Percentiles rank a stretch among this genome's conserved stretches.
These are phyloP conservation scores for Agonopterix heracliana DNA, from an alignment of 2,888 invertebrate species.

Conservation along the genomic window DNA sequence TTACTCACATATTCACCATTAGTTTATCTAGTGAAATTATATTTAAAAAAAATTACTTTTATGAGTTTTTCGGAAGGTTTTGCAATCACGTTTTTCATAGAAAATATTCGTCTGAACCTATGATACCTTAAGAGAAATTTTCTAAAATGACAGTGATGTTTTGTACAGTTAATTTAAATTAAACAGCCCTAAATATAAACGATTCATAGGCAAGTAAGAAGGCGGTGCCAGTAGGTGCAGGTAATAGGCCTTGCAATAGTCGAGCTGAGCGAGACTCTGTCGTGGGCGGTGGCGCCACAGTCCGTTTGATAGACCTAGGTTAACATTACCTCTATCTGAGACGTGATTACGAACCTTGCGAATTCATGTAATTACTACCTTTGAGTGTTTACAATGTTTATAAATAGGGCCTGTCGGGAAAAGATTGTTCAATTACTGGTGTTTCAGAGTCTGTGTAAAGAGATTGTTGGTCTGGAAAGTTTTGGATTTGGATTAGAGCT, in stretches of 20 bases:
- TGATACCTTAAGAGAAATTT: too few relatives aligned
- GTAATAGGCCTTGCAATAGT: constrained; percentile 33
- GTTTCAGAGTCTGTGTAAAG: not conserved
- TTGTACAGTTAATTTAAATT: too few relatives aligned
- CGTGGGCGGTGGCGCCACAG: constrained; percentile 45
- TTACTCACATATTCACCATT: too few relatives aligned
- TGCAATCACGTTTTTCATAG: too few relatives aligned
- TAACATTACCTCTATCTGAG: constrained; percentile 23
- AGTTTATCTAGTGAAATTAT: too few relatives aligned
- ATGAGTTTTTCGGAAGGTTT: too few relatives aligned
- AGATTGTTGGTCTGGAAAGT: not conserved
- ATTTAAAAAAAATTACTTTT: too few relatives aligned
- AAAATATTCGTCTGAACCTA: too few relatives aligned
- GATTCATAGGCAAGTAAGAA: not conserved
- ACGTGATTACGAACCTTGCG: constrained; percentile 7
- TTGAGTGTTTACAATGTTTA: constrained; percentile 1
- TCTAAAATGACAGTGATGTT: too few relatives aligned
- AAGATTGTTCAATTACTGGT: not conserved
- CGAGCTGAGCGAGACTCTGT: constrained; percentile 29
- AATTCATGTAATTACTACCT: constrained; percentile 7
- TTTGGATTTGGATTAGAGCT: too few relatives aligned
- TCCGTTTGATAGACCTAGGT: constrained; percentile 26
- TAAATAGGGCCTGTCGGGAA: not conserved
- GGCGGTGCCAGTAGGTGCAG: constrained; percentile 29
- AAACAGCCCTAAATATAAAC: not conserved